phyloP scores from a whole-genome alignment of 23 tunicate species.

The Styela plicata region DNA sequence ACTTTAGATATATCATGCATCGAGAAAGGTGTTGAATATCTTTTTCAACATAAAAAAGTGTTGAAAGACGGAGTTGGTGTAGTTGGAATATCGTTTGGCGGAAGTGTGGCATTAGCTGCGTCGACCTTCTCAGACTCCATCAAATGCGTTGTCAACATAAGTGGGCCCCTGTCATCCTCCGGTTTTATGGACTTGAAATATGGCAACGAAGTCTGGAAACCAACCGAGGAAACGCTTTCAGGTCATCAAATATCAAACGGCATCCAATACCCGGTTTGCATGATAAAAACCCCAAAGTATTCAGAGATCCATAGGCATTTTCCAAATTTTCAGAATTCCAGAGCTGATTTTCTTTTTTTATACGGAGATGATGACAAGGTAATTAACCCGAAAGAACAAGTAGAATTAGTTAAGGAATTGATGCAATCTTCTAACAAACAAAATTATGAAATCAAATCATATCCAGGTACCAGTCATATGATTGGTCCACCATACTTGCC shows the following conservation, averaged over 20 bases:
- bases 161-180: not conserved
- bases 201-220: not conserved
- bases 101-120: not conserved
- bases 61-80: slow-evolving; percentile 1
- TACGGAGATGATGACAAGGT: not conserved
- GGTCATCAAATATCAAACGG: not conserved
- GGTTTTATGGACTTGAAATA: not conserved
- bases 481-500: slow-evolving; percentile 16
- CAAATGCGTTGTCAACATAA: not conserved
- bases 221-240: not conserved
- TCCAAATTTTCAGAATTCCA: not conserved
- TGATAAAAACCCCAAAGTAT: not conserved
- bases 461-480: slow-evolving; percentile 14
- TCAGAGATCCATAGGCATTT: not conserved
- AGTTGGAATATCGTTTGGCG: slow-evolving; percentile 7
- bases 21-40: slow-evolving; percentile 13
- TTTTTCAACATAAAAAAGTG: not conserved
- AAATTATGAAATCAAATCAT: not conserved
- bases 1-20: slow-evolving; percentile 12
- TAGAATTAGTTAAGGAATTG: not conserved
- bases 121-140: not conserved
- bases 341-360: not conserved
- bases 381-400: not conserved
- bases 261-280: not conserved
- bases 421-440: too few species aligned